Evolutionary conservation across 2,888 invertebrate genomes (phyloP).

Genomic region (Epinotia bilunana): DNA sequence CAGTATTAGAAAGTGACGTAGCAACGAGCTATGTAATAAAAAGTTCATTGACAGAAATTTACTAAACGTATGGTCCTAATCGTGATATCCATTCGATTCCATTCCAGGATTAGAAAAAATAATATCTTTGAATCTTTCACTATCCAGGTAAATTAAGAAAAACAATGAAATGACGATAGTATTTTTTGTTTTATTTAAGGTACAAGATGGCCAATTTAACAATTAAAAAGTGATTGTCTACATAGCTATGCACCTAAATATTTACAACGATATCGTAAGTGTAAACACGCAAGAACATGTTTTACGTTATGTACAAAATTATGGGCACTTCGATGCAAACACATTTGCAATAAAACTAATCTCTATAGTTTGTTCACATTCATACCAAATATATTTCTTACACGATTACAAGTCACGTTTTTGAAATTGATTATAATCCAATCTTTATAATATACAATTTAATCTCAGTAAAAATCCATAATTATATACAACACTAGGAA

Average conservation of each 20-base stretch:
- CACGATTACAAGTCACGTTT: constrained; percentile 56
- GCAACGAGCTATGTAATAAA: too few relatives aligned
- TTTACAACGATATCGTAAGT: constrained; percentile 56
- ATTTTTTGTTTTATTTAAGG: constrained; percentile 65
- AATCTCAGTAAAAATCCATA: constrained; percentile 52
- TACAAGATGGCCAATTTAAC: constrained; percentile 65
- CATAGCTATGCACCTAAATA: constrained; percentile 51
- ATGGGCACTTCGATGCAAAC: constrained; percentile 72
- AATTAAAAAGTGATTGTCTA: constrained; percentile 57
- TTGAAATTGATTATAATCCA: constrained; percentile 52
- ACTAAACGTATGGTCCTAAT: too few relatives aligned
- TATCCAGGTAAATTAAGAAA: constrained; percentile 40
- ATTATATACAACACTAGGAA: constrained; percentile 53
- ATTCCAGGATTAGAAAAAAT: too few relatives aligned
- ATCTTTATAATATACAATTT: constrained; percentile 54
- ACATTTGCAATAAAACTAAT: constrained; percentile 59
- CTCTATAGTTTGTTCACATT: constrained; percentile 48
- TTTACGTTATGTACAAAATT: constrained; percentile 53
- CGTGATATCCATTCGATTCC: too few relatives aligned
- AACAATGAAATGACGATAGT: constrained; percentile 51
- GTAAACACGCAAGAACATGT: constrained; percentile 51
- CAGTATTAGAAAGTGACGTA: too few relatives aligned
- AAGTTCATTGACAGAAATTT: too few relatives aligned
- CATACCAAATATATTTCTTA: constrained; percentile 44
- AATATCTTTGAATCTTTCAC: neutral